Base-by-base conservation (phyloP, 2,888 invertebrate genomes). In the Chrysodeixis includens region DNA sequence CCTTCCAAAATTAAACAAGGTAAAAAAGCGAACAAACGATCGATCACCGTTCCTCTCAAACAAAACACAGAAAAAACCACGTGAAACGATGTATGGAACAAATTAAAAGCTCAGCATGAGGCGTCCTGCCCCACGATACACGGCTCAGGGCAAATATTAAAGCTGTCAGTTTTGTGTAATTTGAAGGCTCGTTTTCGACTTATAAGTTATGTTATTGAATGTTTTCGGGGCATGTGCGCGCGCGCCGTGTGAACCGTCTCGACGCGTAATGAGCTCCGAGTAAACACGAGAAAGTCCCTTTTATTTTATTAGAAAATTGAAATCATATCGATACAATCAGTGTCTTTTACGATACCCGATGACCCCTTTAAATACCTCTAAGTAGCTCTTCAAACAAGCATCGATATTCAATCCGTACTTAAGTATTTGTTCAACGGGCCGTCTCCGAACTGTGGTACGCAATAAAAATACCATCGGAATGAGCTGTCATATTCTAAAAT, bases 91-190 rank as follows among this genome's bases (percentile, higher is more conserved):
- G 93, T 89, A 91, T 90, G 93, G 92, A 94, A 93, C 94, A 94
- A 94, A 94, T 94, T 94, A 94, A 94, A 94, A 89, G 93, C 94
- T 86, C 94, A 94, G 94, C 94, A 89, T 94, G 94, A 92, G 92
- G 90, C 90, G 88, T 70, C 86, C 83, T 87, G 75, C 83, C 85
- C 81, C 85, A 84, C 88, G 85, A 71, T 77, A 82, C 85, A 78
- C 84, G 85, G 88, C 90, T 88, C 83, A 92, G 88, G 93, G 92
- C 92, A 92, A 93, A 93, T 94, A 94, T 94, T 93, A 93, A 93
- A 93, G 86, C 93, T 94, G 94, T 94, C 93, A 93, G 92, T 88
- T 91, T 92, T 92, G 91, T 93, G 92, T 92, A 92, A 93, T 92
- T 93, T 92, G 92, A 92, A 91, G 88, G 90, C 91, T 89, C 90